Percentiles rank a stretch among this genome's conserved stretches.
phyloP scores from a whole-genome alignment of 2,888 invertebrate species.

The Enchytraeus crypticus region DNA sequence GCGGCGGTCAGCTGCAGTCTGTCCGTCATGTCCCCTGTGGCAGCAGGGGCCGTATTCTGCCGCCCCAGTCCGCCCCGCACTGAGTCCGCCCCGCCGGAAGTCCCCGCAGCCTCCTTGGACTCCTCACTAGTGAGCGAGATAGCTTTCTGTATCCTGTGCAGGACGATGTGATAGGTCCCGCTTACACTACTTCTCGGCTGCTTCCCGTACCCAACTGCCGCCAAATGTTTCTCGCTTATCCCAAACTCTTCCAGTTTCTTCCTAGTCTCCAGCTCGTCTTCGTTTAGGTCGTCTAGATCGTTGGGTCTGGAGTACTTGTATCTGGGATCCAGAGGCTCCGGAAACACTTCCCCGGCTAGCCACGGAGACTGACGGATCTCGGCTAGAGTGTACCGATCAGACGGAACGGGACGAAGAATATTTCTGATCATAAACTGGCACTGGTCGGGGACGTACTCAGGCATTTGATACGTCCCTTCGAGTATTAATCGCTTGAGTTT shows the following conservation, averaged over 20 bases:
- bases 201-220: slow-evolving; percentile 54
- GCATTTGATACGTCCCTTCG: slow-evolving; percentile 56
- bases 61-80: too few relatives aligned
- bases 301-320: slow-evolving; percentile 44
- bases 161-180: slow-evolving; percentile 63
- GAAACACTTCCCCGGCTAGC: slow-evolving; percentile 51
- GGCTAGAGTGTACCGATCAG: slow-evolving; percentile 45
- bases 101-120: too few relatives aligned
- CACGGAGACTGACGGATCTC: slow-evolving; percentile 54
- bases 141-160: slow-evolving; percentile 51
- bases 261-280: slow-evolving; percentile 54
- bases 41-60: too few relatives aligned
- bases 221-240: slow-evolving; percentile 57
- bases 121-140: too few relatives aligned
- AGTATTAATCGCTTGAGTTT: slow-evolving; percentile 62
- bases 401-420: slow-evolving; percentile 46
- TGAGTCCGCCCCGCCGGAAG: too few relatives aligned
- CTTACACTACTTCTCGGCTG: slow-evolving; percentile 61
- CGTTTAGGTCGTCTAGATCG: slow-evolving; percentile 18
- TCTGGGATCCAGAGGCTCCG: slow-evolving; percentile 45
- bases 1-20: too few relatives aligned
- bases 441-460: slow-evolving; percentile 43
- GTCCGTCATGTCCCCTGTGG: too few relatives aligned
- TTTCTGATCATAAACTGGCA: slow-evolving; percentile 46
- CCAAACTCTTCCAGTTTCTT: slow-evolving; percentile 56